Evolutionary conservation across 2,797 vertebrate genomes (phyloP).

Genomic region (Sitta carolinensis): DNA sequence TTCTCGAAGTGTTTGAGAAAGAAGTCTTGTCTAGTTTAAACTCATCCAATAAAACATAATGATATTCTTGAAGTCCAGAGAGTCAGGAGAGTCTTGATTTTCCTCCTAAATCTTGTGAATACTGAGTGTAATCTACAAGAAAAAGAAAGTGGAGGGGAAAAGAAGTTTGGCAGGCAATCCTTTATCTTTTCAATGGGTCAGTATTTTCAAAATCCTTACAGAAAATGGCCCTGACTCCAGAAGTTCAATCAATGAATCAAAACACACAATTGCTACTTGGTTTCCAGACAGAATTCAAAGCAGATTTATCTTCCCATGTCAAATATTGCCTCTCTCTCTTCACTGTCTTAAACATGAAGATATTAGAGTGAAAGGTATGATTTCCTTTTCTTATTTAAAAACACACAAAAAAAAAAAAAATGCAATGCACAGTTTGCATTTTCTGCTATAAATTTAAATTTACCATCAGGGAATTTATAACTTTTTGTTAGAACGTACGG

Average conservation of each 20-base stretch:
- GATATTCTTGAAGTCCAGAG: background rate
- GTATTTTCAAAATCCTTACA: background rate
- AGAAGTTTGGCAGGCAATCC: background rate
- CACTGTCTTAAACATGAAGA: background rate
- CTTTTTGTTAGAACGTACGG: background rate
- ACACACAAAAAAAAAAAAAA: background rate
- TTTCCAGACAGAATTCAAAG: background rate
- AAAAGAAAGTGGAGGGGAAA: background rate
- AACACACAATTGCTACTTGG: background rate
- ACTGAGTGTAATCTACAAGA: background rate
- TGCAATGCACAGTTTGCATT: background rate
- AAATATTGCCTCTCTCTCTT: background rate
- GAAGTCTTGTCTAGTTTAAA: background rate
- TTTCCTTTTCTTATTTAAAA: background rate
- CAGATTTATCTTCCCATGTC: background rate
- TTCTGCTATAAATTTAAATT: background rate
- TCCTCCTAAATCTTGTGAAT: background rate
- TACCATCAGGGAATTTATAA: background rate
- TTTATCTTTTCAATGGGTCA: background rate
- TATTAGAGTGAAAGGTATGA: background rate
- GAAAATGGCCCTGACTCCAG: background rate
- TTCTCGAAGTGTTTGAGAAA: background rate
- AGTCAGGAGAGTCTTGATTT: background rate
- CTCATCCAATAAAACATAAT: slow-evolving; percentile 10
- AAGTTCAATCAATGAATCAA: background rate